Conservation (phyloP, 2,888 invertebrate genomes). For the Dilophus febrilis region DNA sequence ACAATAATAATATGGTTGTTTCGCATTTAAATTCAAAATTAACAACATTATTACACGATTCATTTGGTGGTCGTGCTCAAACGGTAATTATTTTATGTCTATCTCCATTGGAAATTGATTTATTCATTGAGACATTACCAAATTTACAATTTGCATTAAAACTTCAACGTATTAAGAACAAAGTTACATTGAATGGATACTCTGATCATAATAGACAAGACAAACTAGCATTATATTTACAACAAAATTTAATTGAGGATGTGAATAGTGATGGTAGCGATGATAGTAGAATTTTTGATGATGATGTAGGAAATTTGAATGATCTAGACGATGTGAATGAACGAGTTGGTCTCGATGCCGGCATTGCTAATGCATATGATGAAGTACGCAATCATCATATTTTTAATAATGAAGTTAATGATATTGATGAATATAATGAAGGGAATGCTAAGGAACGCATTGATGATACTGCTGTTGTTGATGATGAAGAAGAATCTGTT, state of each 20-base stretch:
- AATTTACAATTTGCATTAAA: conserved; percentile 48
- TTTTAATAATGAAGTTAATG: no score
- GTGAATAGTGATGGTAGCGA: background rate
- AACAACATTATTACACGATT: conserved; percentile 51
- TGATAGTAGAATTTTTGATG: no score
- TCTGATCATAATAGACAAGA: conserved; percentile 41
- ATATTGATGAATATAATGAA: no score
- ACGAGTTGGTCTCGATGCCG: no score
- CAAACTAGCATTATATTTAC: conserved; percentile 22
- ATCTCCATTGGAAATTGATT: conserved; percentile 49
- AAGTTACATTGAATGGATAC: conserved; percentile 53
- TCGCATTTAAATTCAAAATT: conserved; percentile 41
- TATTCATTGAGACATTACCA: conserved; percentile 51
- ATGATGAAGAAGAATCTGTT: no score
- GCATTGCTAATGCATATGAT: no score
- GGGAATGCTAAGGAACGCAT: no score
- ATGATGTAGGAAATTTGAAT: no score
- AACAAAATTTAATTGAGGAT: conserved; percentile 13
- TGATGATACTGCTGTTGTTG: no score
- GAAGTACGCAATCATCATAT: background rate
- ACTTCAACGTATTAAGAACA: conserved; percentile 50
- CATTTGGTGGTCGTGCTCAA: conserved; percentile 59
- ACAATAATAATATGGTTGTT: conserved; percentile 34
- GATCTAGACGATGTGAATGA: no score
- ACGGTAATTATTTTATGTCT: conserved; percentile 55